These are phyloP conservation scores for Trissolcus japonicus DNA, from an alignment of 2,888 invertebrate genomes.

Conservation along the genomic window DNA sequence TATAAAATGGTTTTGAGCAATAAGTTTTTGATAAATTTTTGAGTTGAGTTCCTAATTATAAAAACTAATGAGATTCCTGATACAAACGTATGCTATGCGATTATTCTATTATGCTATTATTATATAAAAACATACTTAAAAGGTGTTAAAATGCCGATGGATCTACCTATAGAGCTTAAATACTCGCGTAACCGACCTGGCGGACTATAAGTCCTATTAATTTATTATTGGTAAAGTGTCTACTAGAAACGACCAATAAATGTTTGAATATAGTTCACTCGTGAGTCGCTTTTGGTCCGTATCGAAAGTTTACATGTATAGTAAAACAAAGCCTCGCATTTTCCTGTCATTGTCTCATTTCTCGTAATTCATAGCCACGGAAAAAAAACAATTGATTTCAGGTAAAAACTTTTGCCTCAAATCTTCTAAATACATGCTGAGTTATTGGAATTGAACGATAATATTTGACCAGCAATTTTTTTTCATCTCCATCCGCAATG, in stretches of 20 bases:
- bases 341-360: constrained; percentile 37
- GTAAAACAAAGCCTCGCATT: constrained; percentile 41
- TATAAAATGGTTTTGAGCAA: too few species aligned
- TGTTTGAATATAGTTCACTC: constrained; percentile 44
- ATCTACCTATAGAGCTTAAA: constrained; percentile 38
- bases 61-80: too few species aligned
- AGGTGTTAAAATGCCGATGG: constrained; percentile 13
- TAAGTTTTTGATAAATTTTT: too few species aligned
- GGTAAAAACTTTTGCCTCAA: too few species aligned
- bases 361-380: constrained; percentile 35
- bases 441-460: too few species aligned
- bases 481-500: too few species aligned
- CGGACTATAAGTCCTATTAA: constrained; percentile 44
- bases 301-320: constrained; percentile 41
- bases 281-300: constrained; percentile 23
- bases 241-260: constrained; percentile 51
- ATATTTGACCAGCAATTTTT: too few species aligned
- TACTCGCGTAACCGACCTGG: constrained; percentile 44
- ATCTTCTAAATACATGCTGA: too few species aligned
- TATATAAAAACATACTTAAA: too few species aligned
- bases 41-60: too few species aligned
- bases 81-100: too few species aligned
- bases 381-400: constrained; percentile 17
- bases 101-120: too few species aligned
- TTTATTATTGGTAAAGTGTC: constrained; percentile 53